Base-by-base conservation (phyloP, 2,797 vertebrate species). In the Lagodon rhomboides region DNA sequence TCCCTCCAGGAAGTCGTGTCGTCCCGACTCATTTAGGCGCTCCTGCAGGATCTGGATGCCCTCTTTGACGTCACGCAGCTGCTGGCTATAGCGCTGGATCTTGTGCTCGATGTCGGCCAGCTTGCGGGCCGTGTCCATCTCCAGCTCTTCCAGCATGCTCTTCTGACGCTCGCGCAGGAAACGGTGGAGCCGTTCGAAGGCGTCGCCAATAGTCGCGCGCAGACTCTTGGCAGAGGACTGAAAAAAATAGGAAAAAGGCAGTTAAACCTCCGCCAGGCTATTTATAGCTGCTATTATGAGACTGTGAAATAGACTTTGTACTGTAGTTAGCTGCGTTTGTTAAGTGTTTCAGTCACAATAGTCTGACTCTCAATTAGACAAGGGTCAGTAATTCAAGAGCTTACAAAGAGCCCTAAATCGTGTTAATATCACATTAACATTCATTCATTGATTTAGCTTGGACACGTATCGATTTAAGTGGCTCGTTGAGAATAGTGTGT, bases 81-180 rank as follows among this genome's bases (percentile, higher is more conserved):
- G 98, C 90, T 98, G 98, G 92, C 98, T 97, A 93, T 98, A 99
- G 83, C 97, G 95, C 86, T 99, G 98, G 89, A 99, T 98, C 92
- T 99, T 99, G 92, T 98, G 97, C 93, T 99, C 98, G 0, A 99
- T 99, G 95, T 99, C 98, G 0, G 96, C 91, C 62, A 99, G 95
- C 0, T 97, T 98, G 66, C 97, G 96, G 0, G 97, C 97, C 0
- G 97, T 99, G 87, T 99, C 98, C 0, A 96, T 95, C 95, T 99
- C 98, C 92, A 99, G 95, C 91, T 99, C 98, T 83, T 99, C 98
- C 94, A 99, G 93, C 98, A 99, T 99, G 81, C 96, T 96, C 94
- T 99, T 99, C 93, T 99, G 98, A 27, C 98, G 95, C 90, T 99
- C 98, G 0, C 98, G 96, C 70, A 99, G 94, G 87, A 99, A 97